These are phyloP conservation scores for Chaenocephalus aceratus DNA, from an alignment of 2,113 vertebrate species.

Conservation along the genomic window DNA sequence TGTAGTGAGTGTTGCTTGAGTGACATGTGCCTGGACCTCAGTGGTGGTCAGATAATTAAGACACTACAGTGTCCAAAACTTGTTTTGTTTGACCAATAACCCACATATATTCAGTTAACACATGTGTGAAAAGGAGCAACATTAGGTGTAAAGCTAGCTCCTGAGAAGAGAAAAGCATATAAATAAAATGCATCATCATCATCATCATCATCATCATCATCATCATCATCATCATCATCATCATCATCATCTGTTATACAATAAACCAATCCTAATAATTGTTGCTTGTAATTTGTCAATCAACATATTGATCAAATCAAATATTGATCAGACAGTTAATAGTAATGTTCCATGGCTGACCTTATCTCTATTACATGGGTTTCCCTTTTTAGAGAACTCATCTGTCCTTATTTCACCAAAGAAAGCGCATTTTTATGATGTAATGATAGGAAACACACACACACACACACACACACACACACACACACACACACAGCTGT, in stretches of 20 bases:
- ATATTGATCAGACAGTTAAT: background rate
- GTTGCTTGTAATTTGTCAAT: background rate
- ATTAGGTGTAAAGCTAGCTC: background rate
- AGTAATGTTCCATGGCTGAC: background rate
- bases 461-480: background rate
- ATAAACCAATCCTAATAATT: background rate
- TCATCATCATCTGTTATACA: background rate
- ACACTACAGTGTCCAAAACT: too few relatives aligned
- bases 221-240: too few relatives aligned
- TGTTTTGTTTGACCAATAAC: too few relatives aligned
- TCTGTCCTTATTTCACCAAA: constrained; percentile 50
- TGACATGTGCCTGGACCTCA: too few relatives aligned
- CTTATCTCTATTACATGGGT: constrained; percentile 4
- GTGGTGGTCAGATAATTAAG: too few relatives aligned
- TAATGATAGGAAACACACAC: constrained; percentile 61
- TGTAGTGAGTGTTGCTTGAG: too few relatives aligned
- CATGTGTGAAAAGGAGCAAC: background rate
- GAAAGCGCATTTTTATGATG: constrained; percentile 65
- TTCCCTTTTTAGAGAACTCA: constrained; percentile 40
- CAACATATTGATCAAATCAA: background rate
- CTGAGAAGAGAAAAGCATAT: background rate
- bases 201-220: too few relatives aligned
- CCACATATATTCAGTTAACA: background rate
- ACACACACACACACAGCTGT: background rate
- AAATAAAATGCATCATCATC: too few relatives aligned